Evolutionary conservation across 2,888 invertebrate species (phyloP).

Genomic region (Himalopsyche kuldschensis): DNA sequence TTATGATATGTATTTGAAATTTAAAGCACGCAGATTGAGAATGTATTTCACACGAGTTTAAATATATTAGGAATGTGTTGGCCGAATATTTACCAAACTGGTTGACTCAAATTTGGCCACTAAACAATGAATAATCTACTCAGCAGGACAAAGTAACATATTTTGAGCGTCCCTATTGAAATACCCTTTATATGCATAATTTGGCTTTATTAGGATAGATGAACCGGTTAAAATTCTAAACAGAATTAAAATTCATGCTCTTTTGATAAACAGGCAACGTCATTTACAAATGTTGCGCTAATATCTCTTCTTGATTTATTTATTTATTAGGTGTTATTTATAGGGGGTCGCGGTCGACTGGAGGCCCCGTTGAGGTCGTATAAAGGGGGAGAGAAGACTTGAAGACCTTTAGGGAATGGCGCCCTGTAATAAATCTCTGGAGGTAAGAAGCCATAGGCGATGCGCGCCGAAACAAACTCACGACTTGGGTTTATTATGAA

Average conservation of each 20-base stretch:
- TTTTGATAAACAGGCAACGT: conserved; percentile 13
- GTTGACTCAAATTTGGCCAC: too few relatives aligned
- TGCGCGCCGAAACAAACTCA: not conserved
- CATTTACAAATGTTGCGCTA: not conserved
- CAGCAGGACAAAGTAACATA: too few relatives aligned
- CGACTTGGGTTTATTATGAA: not conserved
- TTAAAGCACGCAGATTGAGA: too few relatives aligned
- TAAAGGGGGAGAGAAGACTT: not conserved
- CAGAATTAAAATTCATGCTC: conserved; percentile 16
- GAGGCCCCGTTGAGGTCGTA: conserved; percentile 5
- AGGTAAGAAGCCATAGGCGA: not conserved
- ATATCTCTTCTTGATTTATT: conserved; percentile 35
- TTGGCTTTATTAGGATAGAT: not conserved
- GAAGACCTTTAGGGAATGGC: not conserved
- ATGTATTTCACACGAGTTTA: too few relatives aligned
- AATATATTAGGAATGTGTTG: too few relatives aligned
- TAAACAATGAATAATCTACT: too few relatives aligned
- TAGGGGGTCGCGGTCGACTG: conserved; percentile 25
- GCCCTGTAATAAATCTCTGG: conserved; percentile 18
- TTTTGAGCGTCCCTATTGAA: too few relatives aligned
- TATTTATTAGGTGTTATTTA: conserved; percentile 39
- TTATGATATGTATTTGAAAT: too few relatives aligned
- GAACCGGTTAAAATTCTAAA: not conserved
- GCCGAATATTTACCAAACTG: too few relatives aligned
- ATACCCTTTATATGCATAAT: too few relatives aligned